Evolutionary conservation across 1,140 invertebrate genomes (phyloP), one percentile per base, ranked within the genome.

Genomic region (Samia ricini): DNA sequence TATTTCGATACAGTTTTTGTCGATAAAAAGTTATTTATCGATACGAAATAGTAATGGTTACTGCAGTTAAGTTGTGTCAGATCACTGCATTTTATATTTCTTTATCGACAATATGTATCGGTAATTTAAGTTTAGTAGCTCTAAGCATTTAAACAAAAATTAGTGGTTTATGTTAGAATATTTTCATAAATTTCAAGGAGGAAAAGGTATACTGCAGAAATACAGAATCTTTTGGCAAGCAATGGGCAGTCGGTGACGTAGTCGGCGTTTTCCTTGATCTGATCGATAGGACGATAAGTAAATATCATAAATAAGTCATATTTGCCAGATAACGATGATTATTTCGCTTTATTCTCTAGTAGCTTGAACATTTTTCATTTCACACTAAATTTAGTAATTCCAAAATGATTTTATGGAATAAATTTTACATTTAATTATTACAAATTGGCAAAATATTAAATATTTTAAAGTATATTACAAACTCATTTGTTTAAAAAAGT

Each of bases 201-300:
- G 97, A 98, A 94, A 98, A 98, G 94, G 95, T 97, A 83, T 97
- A 95, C 92, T 95, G 94, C 89, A 96, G 96, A 89, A 93, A 93
- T 76, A 93, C 93, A 83, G 97, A 99, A 92, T 95, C 96, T 63
- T 99, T 98, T 91, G 97, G 97, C 85, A 97, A 97, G 92, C 96
- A 97, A 92, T 98, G 97, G 97, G 95, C 96, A 89, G 94, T 97
- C 79, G 96, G 96, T 80, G 97, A 98, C 92, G 95, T 98, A 87
- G 96, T 98, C 81, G 97, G 97, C 68, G 97, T 98, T 77, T 98
- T 98, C 93, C 94, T 98, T 90, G 97, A 99, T 94, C 93, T 98
- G 84, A 96, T 98, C 93, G 97, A 98, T 93, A 95, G 95, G 86
- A 98, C 97, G 79, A 98, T 99, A 93, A 98, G 97, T 98, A 97